Percentiles rank a stretch among this genome's conserved stretches.
These are phyloP conservation scores for Upupa epops DNA, from an alignment of 2,113 vertebrate genomes.

Conservation along the genomic window DNA sequence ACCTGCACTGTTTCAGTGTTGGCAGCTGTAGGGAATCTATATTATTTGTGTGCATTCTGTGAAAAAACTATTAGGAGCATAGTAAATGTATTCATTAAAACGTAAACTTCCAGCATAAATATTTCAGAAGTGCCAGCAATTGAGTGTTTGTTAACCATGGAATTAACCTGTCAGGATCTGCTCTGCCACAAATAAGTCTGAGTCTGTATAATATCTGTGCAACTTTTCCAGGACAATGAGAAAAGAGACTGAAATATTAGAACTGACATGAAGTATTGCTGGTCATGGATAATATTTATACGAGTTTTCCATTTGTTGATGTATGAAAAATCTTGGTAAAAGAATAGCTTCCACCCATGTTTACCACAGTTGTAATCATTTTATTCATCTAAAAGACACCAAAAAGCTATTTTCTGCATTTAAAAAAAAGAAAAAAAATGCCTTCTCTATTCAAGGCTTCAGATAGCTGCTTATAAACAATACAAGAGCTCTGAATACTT, in stretches of 20 bases:
- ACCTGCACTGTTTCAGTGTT: slow-evolving; percentile 77
- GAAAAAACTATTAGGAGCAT: slow-evolving; percentile 76
- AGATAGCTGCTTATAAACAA: slow-evolving; percentile 86
- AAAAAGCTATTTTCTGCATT: slow-evolving; percentile 75
- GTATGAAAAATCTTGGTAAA: slow-evolving; percentile 73
- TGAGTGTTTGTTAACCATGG: slow-evolving; percentile 56
- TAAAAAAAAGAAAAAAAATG: slow-evolving; percentile 61
- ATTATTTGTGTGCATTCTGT: slow-evolving; percentile 81
- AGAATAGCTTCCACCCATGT: slow-evolving; percentile 74
- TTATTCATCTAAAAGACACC: slow-evolving; percentile 73
- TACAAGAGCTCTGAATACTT: slow-evolving; percentile 70
- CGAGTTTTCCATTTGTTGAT: slow-evolving; percentile 78
- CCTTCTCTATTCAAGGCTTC: slow-evolving; percentile 71
- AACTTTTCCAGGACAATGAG: slow-evolving; percentile 64
- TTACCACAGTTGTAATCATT: slow-evolving; percentile 84
- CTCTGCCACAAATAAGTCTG: slow-evolving; percentile 21
- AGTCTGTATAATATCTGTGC: slow-evolving; percentile 29
- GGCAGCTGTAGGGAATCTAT: slow-evolving; percentile 81
- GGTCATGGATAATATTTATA: slow-evolving; percentile 74
- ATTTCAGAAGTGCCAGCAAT: slow-evolving; percentile 68
- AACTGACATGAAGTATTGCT: slow-evolving; percentile 67
- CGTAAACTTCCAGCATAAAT: slow-evolving; percentile 69
- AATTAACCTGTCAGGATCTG: slow-evolving; percentile 55
- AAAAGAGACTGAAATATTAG: slow-evolving; percentile 66
- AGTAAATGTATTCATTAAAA: slow-evolving; percentile 80